These are phyloP conservation scores for Rhyacophila brunnea DNA, from an alignment of 1,140 invertebrate genomes.

Conservation along the genomic window DNA sequence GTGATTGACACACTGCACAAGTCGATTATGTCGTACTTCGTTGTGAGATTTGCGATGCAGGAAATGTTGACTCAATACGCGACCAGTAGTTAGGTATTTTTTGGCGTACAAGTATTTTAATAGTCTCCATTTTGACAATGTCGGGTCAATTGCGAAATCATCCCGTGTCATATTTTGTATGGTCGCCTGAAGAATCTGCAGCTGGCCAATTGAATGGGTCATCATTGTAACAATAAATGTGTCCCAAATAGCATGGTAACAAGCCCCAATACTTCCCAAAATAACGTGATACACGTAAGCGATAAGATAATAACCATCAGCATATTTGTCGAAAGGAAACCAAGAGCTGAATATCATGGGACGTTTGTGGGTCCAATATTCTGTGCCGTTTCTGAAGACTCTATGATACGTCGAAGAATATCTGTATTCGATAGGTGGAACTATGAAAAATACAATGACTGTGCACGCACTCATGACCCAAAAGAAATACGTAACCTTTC, in stretches of 20 bases:
- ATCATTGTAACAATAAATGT: too few relatives aligned
- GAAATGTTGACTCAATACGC: too few relatives aligned
- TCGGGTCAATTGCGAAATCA: too few relatives aligned
- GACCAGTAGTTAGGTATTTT: neutral
- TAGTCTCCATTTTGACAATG: neutral
- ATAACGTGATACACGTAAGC: conserved; percentile 23
- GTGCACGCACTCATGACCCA: too few relatives aligned
- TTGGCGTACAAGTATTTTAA: neutral
- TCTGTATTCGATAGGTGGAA: conserved; percentile 25
- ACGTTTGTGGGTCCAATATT: conserved; percentile 14
- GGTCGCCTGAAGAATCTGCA: conserved; percentile 24
- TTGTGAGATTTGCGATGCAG: neutral
- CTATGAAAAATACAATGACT: conserved; percentile 25
- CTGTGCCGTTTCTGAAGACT: conserved; percentile 23
- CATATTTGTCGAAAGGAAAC: conserved; percentile 33
- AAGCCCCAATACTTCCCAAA: conserved; percentile 22
- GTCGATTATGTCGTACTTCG: conserved; percentile 11
- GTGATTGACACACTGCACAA: conserved; percentile 32
- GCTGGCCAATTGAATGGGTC: too few relatives aligned
- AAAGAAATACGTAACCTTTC: too few relatives aligned
- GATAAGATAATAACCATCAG: conserved; percentile 10
- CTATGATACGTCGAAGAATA: too few relatives aligned
- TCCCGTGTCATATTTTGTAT: conserved; percentile 10
- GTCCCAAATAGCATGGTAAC: conserved; percentile 24
- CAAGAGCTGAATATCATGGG: too few relatives aligned